phyloP scores from a whole-genome alignment of 2,113 vertebrate species.

The Phalacrocorax carbo region DNA sequence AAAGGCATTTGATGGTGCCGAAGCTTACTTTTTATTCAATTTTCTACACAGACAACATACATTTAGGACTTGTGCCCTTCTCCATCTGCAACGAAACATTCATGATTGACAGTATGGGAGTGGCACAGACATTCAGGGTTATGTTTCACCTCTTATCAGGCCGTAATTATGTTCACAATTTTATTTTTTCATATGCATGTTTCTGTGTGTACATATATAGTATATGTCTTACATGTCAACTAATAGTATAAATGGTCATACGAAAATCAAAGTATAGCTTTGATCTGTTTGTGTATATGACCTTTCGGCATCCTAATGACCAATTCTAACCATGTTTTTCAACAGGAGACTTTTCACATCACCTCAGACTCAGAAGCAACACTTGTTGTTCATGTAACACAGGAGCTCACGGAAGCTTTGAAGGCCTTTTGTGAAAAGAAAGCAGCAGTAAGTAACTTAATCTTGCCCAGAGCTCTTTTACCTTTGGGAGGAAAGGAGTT shows the following conservation, averaged over 20 bases:
- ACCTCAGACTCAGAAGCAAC: conserved; percentile 58
- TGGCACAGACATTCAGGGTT: background rate
- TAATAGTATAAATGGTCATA: background rate
- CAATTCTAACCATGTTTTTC: background rate
- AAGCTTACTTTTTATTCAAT: background rate
- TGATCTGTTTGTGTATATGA: background rate
- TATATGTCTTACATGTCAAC: background rate
- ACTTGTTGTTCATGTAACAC: conserved; percentile 34
- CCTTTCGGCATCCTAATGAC: background rate
- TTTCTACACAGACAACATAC: background rate
- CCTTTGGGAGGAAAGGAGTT: background rate
- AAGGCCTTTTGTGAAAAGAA: conserved; percentile 61
- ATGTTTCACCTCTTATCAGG: background rate
- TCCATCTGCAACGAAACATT: background rate
- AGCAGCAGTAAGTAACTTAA: conserved; percentile 39
- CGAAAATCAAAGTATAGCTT: background rate
- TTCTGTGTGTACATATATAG: background rate
- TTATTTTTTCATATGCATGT: background rate
- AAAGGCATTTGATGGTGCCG: background rate
- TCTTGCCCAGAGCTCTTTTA: background rate
- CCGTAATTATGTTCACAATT: background rate
- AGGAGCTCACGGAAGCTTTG: conserved; percentile 47
- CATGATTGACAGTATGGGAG: background rate
- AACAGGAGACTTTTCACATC: conserved; percentile 49
- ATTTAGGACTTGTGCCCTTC: background rate